Evolutionary conservation across 2,888 invertebrate genomes (phyloP).

Genomic region (Drosophila atripex): DNA sequence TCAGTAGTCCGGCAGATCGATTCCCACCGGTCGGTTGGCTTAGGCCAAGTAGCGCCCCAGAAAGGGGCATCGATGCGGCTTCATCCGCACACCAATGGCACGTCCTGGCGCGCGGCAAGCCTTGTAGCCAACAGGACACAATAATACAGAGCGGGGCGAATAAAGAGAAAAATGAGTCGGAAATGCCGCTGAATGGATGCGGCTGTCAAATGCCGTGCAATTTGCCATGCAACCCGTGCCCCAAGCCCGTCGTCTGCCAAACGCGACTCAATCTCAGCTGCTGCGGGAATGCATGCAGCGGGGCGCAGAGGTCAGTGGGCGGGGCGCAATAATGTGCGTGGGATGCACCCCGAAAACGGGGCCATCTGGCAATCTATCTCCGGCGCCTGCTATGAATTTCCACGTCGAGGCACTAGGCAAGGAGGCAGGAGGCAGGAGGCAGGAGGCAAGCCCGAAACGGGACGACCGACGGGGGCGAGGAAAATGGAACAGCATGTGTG

Average conservation of each 20-base stretch:
- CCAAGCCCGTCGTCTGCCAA: slow-evolving; percentile 21
- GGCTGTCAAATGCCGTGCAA: slow-evolving; percentile 76
- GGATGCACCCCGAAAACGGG: slow-evolving; percentile 39
- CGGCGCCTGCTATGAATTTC: slow-evolving; percentile 72
- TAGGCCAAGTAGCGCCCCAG: no score
- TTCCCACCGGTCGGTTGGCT: background rate
- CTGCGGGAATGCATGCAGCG: slow-evolving; percentile 17
- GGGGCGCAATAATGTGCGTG: slow-evolving; percentile 28
- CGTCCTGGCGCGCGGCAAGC: slow-evolving; percentile 14
- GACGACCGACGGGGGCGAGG: background rate
- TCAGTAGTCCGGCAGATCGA: slow-evolving; percentile 8
- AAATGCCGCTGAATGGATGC: slow-evolving; percentile 68
- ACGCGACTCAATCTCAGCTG: slow-evolving; percentile 51
- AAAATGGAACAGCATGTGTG: slow-evolving; percentile 54
- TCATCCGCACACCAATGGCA: no score
- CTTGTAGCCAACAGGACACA: slow-evolving; percentile 4
- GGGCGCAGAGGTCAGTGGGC: slow-evolving; percentile 3
- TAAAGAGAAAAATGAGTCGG: slow-evolving; percentile 46
- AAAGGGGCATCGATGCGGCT: slow-evolving; percentile 12
- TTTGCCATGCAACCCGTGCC: slow-evolving; percentile 46
- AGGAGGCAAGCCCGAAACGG: background rate
- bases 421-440: slow-evolving; percentile 9
- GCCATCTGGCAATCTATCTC: slow-evolving; percentile 72
- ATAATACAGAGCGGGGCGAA: slow-evolving; percentile 3
- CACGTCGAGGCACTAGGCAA: background rate